Percentiles rank a stretch among this genome's conserved stretches.
phyloP scores from a whole-genome alignment of 2,797 vertebrate species.

The Eulemur coronatus region DNA sequence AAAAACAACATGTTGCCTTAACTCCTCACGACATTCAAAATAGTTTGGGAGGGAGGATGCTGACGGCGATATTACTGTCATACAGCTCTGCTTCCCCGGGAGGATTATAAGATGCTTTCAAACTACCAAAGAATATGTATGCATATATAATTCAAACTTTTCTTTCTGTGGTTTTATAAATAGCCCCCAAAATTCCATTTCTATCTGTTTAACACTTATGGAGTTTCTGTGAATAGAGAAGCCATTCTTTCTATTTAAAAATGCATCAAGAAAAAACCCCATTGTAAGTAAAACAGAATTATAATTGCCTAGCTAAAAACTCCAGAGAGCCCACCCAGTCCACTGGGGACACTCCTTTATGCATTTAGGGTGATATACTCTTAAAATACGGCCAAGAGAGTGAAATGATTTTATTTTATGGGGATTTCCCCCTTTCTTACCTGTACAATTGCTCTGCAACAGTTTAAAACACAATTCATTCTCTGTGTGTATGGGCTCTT shows the following conservation, averaged over 20 bases:
- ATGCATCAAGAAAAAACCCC: neutral
- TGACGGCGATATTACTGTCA: neutral
- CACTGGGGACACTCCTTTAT: neutral
- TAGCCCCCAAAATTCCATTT: conserved; percentile 40
- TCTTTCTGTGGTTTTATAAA: conserved; percentile 58
- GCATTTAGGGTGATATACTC: neutral
- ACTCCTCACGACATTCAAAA: conserved; percentile 53
- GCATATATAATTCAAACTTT: neutral
- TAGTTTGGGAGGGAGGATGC: neutral
- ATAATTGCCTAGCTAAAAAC: neutral
- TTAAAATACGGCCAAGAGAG: neutral
- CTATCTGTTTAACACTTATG: neutral
- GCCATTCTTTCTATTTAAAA: conserved; percentile 17
- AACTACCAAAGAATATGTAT: conserved; percentile 2
- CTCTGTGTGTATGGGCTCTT: neutral
- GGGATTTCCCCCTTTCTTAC: neutral
- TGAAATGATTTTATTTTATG: neutral
- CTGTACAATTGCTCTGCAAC: neutral
- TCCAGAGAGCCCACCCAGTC: neutral
- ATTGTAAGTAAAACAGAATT: conserved; percentile 1
- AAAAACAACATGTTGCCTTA: conserved; percentile 55
- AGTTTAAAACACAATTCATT: neutral
- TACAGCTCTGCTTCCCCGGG: neutral
- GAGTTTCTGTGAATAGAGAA: conserved; percentile 22
- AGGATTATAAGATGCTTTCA: conserved; percentile 36